A percentile compares a stretch with the other conserved stretches of the same genome.
Conservation (phyloP, 2,113 vertebrate genomes). For the Ptychochromis oligacanthus region DNA sequence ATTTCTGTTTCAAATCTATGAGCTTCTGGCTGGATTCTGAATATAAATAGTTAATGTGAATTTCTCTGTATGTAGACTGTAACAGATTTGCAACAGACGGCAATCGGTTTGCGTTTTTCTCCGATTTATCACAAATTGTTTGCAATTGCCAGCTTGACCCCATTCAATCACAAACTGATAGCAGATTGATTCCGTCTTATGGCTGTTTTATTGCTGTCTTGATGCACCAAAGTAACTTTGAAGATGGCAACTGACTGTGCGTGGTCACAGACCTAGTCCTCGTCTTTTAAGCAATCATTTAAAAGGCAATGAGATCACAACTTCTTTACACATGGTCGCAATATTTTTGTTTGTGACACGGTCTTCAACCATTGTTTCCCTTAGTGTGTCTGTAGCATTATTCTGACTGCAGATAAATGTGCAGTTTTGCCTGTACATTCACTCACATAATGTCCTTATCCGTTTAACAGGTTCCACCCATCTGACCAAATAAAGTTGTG, state of each 20-base stretch:
- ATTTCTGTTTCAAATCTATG: not conserved
- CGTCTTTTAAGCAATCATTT: not conserved
- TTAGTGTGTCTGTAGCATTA: not conserved
- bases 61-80: not conserved
- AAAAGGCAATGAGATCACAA: not conserved
- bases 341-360: not conserved
- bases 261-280: no score
- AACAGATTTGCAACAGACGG: not conserved
- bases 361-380: not conserved
- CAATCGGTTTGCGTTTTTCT: not conserved
- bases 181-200: not conserved
- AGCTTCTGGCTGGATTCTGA: not conserved
- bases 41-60: not conserved
- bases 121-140: not conserved
- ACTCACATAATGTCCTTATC: not conserved
- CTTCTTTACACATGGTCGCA: not conserved
- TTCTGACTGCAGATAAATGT: not conserved
- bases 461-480: not conserved
- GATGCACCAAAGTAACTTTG: not conserved
- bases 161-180: not conserved
- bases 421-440: not conserved
- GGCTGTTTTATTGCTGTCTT: not conserved
- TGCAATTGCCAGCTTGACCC: not conserved
- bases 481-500: not conserved
- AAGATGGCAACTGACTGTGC: not conserved